phyloP scores from a whole-genome alignment of 2,797 vertebrate genomes.

The Coreius guichenoti region DNA sequence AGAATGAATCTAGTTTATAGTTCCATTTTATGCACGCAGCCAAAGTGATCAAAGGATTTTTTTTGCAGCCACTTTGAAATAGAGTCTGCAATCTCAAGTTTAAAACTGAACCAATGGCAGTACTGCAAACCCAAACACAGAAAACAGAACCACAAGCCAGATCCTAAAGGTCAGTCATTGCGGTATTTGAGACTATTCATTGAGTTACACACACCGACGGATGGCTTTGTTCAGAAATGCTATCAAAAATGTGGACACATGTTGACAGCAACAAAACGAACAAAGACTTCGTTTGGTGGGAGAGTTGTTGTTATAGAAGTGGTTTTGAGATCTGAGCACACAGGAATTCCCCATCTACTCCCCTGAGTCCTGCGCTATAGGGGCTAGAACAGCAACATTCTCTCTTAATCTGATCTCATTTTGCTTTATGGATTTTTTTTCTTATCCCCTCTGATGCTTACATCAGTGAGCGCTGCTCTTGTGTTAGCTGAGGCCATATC shows the following conservation, averaged over 20 bases:
- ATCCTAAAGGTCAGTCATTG: conserved; percentile 56
- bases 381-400: conserved; percentile 26
- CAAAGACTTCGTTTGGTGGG: conserved; percentile 9
- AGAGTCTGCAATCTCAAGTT: conserved; percentile 16
- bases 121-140: conserved; percentile 20
- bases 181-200: conserved; percentile 49
- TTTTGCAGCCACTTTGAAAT: conserved; percentile 53
- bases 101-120: conserved; percentile 18
- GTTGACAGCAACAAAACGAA: conserved; percentile 11
- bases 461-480: conserved; percentile 17
- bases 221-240: conserved; percentile 37
- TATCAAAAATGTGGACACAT: conserved; percentile 30
- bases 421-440: conserved; percentile 48
- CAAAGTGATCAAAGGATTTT: conserved; percentile 58
- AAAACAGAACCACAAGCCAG: conserved; percentile 36
- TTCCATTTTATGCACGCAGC: conserved; percentile 43
- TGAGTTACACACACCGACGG: conserved; percentile 15
- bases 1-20: conserved; percentile 54
- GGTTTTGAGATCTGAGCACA: conserved; percentile 19
- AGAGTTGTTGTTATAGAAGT: conserved; percentile 30
- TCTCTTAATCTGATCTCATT: conserved; percentile 50
- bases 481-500: conserved; percentile 42
- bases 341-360: conserved; percentile 37
- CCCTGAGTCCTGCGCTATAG: conserved; percentile 16
- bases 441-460: conserved; percentile 26